Percentiles rank a stretch among this genome's conserved stretches.
Conservation (phyloP, 2,888 invertebrate genomes). For the Nephrocerus scutellatus region DNA sequence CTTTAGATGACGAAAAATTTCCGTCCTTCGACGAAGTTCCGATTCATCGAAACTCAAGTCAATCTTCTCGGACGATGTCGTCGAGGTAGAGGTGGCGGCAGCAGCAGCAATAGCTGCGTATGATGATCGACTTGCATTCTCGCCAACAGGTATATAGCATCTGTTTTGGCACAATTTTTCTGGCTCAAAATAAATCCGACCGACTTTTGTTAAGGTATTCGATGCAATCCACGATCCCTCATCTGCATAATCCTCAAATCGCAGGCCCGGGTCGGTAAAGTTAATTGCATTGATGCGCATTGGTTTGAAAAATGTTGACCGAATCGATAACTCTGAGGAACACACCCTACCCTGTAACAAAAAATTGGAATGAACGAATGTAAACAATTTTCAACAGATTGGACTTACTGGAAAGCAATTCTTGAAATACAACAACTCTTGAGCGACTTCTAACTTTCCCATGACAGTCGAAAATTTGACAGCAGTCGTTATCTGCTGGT, state of each 20-base stretch:
- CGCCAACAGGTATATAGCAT: slow-evolving; percentile 34
- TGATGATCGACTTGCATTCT: too few species aligned
- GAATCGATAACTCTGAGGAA: slow-evolving; percentile 67
- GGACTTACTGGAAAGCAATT: slow-evolving; percentile 73
- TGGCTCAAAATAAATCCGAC: slow-evolving; percentile 65
- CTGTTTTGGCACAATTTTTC: slow-evolving; percentile 57
- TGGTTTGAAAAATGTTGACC: slow-evolving; percentile 71
- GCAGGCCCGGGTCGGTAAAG: slow-evolving; percentile 58
- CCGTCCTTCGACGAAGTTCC: slow-evolving; percentile 41
- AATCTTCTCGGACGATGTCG: slow-evolving; percentile 22
- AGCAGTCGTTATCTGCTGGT: slow-evolving; percentile 62
- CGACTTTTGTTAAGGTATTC: slow-evolving; percentile 51
- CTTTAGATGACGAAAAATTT: slow-evolving; percentile 41
- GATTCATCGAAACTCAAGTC: slow-evolving; percentile 39
- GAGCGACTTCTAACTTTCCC: slow-evolving; percentile 63
- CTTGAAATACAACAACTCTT: slow-evolving; percentile 62
- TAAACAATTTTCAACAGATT: background rate
- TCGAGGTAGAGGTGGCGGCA: slow-evolving; percentile 9
- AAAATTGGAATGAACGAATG: slow-evolving; percentile 1
- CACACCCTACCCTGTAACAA: slow-evolving; percentile 64
- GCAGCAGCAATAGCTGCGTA: slow-evolving; percentile 22
- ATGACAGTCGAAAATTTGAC: slow-evolving; percentile 68
- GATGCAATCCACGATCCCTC: slow-evolving; percentile 48
- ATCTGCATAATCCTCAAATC: slow-evolving; percentile 50
- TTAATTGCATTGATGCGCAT: slow-evolving; percentile 61